A percentile compares a stretch with the other conserved stretches of the same genome.
Conservation (phyloP, 2,113 vertebrate genomes). For the Corythornis cristatus region DNA sequence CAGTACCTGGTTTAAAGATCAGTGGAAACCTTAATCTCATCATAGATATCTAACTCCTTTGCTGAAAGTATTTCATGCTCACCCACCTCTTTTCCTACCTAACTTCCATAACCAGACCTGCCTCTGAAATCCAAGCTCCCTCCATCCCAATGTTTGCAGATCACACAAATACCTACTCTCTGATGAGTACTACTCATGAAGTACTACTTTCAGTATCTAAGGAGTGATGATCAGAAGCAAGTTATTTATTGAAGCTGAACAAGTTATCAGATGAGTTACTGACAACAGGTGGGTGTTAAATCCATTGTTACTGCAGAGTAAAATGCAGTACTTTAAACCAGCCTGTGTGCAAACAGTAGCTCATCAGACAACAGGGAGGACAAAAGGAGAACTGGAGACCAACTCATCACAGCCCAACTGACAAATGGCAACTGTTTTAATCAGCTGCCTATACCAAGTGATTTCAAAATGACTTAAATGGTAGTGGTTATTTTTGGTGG, state of each 20-base stretch:
- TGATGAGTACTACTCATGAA: neutral
- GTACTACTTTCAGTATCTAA: neutral
- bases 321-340: neutral
- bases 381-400: neutral
- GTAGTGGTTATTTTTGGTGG: too few species aligned
- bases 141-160: neutral
- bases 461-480: neutral
- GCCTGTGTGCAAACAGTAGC: fast-evolving
- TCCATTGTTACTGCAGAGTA: neutral
- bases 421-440: neutral
- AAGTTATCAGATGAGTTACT: neutral
- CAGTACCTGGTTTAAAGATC: neutral
- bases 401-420: neutral
- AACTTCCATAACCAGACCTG: neutral
- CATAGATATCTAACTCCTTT: neutral
- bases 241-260: neutral
- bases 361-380: neutral
- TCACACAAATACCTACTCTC: neutral
- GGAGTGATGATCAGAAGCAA: neutral
- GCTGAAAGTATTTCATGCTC: neutral
- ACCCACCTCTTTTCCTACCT: neutral
- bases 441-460: neutral
- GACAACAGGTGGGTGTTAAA: neutral
- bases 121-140: neutral
- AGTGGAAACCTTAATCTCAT: neutral